Conservation (phyloP, 1,140 invertebrate genomes). For the Oryzaephilus surinamensis region DNA sequence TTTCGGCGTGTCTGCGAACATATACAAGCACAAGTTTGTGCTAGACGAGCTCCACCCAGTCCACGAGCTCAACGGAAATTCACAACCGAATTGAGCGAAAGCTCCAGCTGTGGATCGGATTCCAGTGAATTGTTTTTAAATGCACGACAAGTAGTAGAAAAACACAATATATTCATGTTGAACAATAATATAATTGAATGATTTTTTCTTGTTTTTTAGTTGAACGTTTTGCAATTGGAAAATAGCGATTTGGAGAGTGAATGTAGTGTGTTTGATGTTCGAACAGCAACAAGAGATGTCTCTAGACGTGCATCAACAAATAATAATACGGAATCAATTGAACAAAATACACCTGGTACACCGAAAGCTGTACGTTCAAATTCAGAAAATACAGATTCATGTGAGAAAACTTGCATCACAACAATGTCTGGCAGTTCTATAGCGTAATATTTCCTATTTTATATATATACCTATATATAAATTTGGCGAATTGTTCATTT, state of each 20-base stretch:
- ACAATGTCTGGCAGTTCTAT: constrained; percentile 58
- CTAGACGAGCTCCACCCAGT: constrained; percentile 55
- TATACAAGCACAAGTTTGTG: constrained; percentile 80
- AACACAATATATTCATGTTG: no score
- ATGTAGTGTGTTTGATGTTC: constrained; percentile 48
- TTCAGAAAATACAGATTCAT: constrained; percentile 35
- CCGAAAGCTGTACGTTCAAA: constrained; percentile 34
- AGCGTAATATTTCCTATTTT: constrained; percentile 40
- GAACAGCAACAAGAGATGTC: constrained; percentile 36
- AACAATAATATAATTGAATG: no score
- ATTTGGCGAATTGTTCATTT: neutral
- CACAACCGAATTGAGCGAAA: constrained; percentile 61
- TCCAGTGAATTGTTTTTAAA: constrained; percentile 60
- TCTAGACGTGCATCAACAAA: constrained; percentile 36
- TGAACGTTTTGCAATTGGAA: constrained; percentile 37
- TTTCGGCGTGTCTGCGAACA: constrained; percentile 94
- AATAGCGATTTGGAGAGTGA: constrained; percentile 48
- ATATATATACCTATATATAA: neutral
- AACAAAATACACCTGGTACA: constrained; percentile 23
- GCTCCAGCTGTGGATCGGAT: constrained; percentile 72
- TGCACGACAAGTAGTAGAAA: constrained; percentile 45
- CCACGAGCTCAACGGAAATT: constrained; percentile 58
- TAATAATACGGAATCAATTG: constrained; percentile 36
- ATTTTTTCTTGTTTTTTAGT: constrained; percentile 24
- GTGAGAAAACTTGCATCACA: constrained; percentile 39